Evolutionary conservation across 2,888 invertebrate genomes (phyloP).

Genomic region (Ichneumon xanthorius): DNA sequence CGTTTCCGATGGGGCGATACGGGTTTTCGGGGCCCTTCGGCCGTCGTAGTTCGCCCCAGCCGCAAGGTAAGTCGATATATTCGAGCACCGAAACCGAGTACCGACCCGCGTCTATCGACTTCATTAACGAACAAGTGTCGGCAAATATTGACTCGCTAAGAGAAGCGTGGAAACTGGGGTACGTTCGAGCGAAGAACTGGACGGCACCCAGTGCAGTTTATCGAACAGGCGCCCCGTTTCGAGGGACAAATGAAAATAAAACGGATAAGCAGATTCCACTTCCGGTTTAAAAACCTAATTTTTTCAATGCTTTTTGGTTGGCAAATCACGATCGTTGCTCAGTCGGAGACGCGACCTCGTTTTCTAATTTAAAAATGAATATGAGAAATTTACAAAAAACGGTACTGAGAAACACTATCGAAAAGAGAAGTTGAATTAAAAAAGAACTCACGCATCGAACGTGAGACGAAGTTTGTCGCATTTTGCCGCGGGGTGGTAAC

Average conservation of each 20-base stretch:
- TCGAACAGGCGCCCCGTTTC: neutral
- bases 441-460: constrained; percentile 49
- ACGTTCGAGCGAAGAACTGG: constrained; percentile 26
- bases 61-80: constrained; percentile 70
- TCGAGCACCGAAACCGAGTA: constrained; percentile 70
- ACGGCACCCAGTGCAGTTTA: constrained; percentile 11
- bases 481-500: constrained; percentile 55
- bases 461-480: constrained; percentile 17
- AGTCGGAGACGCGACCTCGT: neutral
- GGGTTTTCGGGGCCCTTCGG: neutral
- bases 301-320: neutral
- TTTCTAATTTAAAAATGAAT: neutral
- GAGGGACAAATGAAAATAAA: neutral
- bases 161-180: constrained; percentile 78
- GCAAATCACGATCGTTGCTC: neutral
- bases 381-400: constrained; percentile 10
- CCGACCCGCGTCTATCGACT: constrained; percentile 76
- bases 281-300: neutral
- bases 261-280: neutral
- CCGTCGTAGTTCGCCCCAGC: constrained; percentile 24
- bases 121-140: constrained; percentile 81
- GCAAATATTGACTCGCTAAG: constrained; percentile 82
- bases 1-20: constrained; percentile 19
- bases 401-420: constrained; percentile 6
- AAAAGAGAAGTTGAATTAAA: constrained; percentile 30